phyloP scores from a whole-genome alignment of 2,113 vertebrate species.

The Ammodytes dubius region DNA sequence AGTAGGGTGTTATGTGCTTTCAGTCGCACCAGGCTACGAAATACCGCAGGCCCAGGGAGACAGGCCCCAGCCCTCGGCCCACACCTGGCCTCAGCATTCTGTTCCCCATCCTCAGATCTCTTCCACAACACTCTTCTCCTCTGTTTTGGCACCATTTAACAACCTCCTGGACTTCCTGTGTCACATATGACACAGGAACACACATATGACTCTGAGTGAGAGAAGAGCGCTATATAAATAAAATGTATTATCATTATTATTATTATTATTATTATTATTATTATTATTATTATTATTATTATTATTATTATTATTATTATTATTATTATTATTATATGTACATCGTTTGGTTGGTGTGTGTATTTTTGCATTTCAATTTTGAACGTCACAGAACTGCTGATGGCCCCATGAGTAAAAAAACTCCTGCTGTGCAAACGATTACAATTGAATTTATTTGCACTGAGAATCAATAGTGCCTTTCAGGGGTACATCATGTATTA shows the following conservation, averaged over 20 bases:
- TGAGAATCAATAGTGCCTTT: not conserved
- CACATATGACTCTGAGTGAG: too few relatives aligned
- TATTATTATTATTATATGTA: not conserved
- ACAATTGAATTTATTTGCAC: not conserved
- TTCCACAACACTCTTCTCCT: not conserved
- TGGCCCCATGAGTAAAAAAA: not conserved
- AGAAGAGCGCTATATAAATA: too few relatives aligned
- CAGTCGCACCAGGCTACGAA: conserved; percentile 73
- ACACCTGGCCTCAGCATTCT: conserved; percentile 57
- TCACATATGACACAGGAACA: too few relatives aligned
- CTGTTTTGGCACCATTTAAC: not conserved
- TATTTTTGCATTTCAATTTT: not conserved
- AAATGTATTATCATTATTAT: too few relatives aligned
- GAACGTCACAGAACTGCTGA: not conserved
- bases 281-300: too few relatives aligned
- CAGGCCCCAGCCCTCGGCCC: conserved; percentile 35
- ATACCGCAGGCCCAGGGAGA: conserved; percentile 68
- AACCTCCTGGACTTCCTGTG: not conserved
- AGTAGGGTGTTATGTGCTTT: conserved; percentile 46
- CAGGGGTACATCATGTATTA: not conserved
- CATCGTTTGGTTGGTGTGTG: not conserved
- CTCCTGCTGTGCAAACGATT: not conserved
- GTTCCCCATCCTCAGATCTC: conserved; percentile 14
- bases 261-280: too few relatives aligned
- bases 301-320: too few relatives aligned